A percentile compares a stretch with the other conserved stretches of the same genome.
Conservation (phyloP, 2,888 invertebrate genomes). For the Sesia bembeciformis region DNA sequence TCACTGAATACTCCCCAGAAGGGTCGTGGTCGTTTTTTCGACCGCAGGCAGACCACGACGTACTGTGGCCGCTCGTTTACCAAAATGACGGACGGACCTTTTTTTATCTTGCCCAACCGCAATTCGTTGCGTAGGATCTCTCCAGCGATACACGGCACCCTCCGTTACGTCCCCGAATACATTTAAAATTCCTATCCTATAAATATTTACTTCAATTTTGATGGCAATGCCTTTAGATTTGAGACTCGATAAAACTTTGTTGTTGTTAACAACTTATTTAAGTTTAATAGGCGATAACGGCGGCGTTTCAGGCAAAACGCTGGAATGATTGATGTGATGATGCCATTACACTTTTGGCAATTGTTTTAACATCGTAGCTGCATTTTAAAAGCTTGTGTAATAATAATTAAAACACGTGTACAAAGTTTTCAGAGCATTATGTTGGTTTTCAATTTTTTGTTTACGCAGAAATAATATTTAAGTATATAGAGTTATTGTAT, state of each 20-base stretch:
- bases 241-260: slow-evolving; percentile 8
- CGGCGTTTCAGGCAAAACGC: too few species aligned
- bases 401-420: too few species aligned
- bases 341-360: too few species aligned
- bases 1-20: slow-evolving; percentile 20
- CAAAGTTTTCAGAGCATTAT: too few species aligned
- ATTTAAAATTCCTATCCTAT: slow-evolving; percentile 53
- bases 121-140: slow-evolving; percentile 66
- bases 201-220: slow-evolving; percentile 38
- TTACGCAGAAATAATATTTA: too few species aligned
- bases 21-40: slow-evolving; percentile 43
- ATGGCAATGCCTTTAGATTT: slow-evolving; percentile 30
- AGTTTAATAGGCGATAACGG: not conserved
- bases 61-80: slow-evolving; percentile 55
- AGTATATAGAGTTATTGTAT: too few species aligned
- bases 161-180: slow-evolving; percentile 33
- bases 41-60: slow-evolving; percentile 35
- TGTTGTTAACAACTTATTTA: slow-evolving; percentile 1
- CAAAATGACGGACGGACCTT: slow-evolving; percentile 71
- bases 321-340: too few species aligned
- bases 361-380: too few species aligned
- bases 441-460: too few species aligned
- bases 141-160: slow-evolving; percentile 48
- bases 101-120: slow-evolving; percentile 67
- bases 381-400: too few species aligned